phyloP scores from a whole-genome alignment of 2,888 invertebrate species.

The Noctua fimbriata region DNA sequence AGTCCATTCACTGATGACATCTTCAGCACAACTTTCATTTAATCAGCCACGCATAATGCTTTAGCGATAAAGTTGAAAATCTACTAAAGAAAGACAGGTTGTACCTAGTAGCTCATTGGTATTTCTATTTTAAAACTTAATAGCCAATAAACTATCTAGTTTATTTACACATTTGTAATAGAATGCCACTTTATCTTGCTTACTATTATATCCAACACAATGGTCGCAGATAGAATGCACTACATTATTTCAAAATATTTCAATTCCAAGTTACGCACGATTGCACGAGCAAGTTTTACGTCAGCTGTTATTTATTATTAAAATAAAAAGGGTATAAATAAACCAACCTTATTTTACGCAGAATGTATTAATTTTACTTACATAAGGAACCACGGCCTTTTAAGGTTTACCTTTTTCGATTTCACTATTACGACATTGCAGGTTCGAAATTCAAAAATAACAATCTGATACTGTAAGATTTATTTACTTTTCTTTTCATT shows the following conservation, averaged over 20 bases:
- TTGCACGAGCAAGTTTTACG: constrained; percentile 66
- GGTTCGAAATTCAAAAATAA: constrained; percentile 22
- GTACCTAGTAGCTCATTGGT: too few relatives aligned
- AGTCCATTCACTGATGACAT: too few relatives aligned
- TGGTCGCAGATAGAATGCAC: constrained; percentile 10
- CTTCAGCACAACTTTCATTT: too few relatives aligned
- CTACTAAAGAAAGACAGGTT: too few relatives aligned
- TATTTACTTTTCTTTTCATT: constrained; percentile 29
- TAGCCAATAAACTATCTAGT: constrained; percentile 1
- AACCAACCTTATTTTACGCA: constrained; percentile 39
- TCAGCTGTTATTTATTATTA: constrained; percentile 53
- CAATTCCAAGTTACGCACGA: constrained; percentile 66
- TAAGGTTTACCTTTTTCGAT: constrained; percentile 66
- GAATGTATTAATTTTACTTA: constrained; percentile 66
- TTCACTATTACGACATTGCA: constrained; percentile 61
- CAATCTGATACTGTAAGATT: constrained; percentile 13
- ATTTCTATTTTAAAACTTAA: not conserved
- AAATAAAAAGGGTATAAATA: constrained; percentile 48
- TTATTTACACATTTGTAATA: constrained; percentile 16
- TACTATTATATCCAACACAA: constrained; percentile 31
- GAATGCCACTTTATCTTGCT: constrained; percentile 19
- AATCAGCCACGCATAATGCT: too few relatives aligned
- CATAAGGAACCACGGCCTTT: constrained; percentile 62
- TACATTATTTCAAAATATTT: constrained; percentile 58
- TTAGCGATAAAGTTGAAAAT: too few relatives aligned